phyloP scores from a whole-genome alignment of 2,888 invertebrate genomes.

The Cryptus viduatorius region DNA sequence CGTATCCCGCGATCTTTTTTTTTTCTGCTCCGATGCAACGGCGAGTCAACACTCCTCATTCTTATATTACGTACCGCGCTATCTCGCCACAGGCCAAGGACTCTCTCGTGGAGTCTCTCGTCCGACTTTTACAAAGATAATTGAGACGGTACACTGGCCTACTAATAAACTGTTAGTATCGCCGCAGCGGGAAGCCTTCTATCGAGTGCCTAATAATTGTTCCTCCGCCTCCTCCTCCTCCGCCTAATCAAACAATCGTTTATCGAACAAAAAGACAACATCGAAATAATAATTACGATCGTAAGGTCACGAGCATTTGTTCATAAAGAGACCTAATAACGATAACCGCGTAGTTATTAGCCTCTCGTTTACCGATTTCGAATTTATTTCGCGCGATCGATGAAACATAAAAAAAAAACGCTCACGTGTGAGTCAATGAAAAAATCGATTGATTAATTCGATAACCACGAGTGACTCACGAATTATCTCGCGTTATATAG shows the following conservation, averaged over 20 bases:
- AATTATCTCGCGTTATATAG: conserved; percentile 17
- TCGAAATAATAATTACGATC: conserved; percentile 19
- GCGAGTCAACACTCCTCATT: conserved; percentile 14
- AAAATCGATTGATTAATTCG: conserved; percentile 43
- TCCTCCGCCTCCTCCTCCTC: background rate
- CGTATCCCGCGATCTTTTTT: background rate
- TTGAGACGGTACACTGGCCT: conserved; percentile 31
- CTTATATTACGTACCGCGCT: conserved; percentile 27
- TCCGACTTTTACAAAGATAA: conserved; percentile 46
- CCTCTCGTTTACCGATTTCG: background rate
- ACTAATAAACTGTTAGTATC: conserved; percentile 6
- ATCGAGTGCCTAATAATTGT: conserved; percentile 22
- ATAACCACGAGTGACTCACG: conserved; percentile 48
- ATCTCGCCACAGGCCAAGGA: conserved; percentile 41
- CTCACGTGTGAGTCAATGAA: conserved; percentile 21
- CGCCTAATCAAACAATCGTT: conserved; percentile 21
- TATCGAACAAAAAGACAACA: conserved; percentile 1
- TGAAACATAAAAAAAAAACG: background rate
- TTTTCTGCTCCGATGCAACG: background rate
- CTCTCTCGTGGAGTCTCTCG: background rate
- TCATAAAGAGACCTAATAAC: background rate
- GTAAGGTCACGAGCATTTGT: conserved; percentile 29
- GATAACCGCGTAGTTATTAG: background rate
- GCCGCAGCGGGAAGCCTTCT: background rate
- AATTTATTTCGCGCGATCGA: background rate